Evolutionary conservation across 1,140 invertebrate genomes (phyloP).

Genomic region (Colletes latitarsis): DNA sequence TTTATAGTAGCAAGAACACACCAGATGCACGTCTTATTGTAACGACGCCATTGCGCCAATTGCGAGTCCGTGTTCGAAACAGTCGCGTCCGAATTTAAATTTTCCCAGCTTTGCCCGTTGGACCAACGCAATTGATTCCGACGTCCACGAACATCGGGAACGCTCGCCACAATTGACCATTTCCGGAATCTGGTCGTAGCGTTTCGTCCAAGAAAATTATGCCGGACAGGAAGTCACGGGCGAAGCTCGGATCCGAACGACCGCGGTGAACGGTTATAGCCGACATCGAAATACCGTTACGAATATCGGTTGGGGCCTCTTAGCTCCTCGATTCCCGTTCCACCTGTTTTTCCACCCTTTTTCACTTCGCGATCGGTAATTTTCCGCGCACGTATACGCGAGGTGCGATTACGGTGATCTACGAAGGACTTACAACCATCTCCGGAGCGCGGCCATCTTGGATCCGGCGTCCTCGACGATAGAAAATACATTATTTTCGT

Average conservation of each 20-base stretch:
- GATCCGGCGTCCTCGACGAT: too few relatives aligned
- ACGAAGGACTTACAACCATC: neutral
- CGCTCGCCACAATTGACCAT: constrained; percentile 29
- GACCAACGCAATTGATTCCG: constrained; percentile 34
- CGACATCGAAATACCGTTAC: constrained; percentile 55
- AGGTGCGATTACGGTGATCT: neutral
- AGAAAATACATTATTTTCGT: too few relatives aligned
- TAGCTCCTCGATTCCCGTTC: constrained; percentile 28
- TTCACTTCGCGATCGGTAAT: constrained; percentile 5
- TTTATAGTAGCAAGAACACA: neutral
- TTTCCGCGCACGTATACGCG: constrained; percentile 16
- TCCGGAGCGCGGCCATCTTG: neutral
- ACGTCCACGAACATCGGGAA: constrained; percentile 30
- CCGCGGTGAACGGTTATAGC: constrained; percentile 56
- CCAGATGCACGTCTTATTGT: neutral
- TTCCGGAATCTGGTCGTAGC: constrained; percentile 48
- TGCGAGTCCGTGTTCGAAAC: neutral
- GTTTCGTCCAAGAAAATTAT: constrained; percentile 56
- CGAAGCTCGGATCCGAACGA: constrained; percentile 44
- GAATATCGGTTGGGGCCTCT: constrained; percentile 42
- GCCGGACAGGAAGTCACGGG: constrained; percentile 45
- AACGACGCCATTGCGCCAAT: neutral
- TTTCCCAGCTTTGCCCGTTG: neutral
- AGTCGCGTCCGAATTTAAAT: constrained; percentile 41
- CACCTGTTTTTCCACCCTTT: neutral